A percentile compares a stretch with the other conserved stretches of the same genome.
Evolutionary conservation across 2,797 vertebrate genomes (phyloP).

Genomic region (Fistularia tabacaria): DNA sequence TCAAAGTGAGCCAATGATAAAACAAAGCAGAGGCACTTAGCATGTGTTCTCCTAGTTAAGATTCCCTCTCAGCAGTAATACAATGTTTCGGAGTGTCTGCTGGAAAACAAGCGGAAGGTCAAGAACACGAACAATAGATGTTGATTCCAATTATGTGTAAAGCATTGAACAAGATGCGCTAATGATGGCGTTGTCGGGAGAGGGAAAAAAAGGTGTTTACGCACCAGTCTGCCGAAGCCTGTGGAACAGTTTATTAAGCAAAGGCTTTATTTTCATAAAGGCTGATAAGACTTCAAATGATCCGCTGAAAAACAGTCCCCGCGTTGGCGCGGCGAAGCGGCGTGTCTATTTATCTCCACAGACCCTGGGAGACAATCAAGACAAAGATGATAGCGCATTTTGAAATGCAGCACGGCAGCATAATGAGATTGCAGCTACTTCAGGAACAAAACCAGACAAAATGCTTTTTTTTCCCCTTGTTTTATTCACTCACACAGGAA

Average conservation of each 20-base stretch:
- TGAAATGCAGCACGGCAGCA: slow-evolving; percentile 58
- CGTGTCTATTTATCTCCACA: slow-evolving; percentile 61
- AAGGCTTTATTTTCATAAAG: slow-evolving; percentile 71
- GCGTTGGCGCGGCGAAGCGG: slow-evolving; percentile 49
- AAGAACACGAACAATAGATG: slow-evolving; percentile 72
- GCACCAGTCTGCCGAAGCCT: slow-evolving; percentile 63
- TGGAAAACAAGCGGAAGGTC: slow-evolving; percentile 74
- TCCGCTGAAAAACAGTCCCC: slow-evolving; percentile 58
- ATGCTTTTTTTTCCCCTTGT: slow-evolving; percentile 27
- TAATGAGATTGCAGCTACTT: slow-evolving; percentile 69
- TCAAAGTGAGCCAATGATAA: slow-evolving; percentile 60
- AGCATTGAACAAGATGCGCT: slow-evolving; percentile 73
- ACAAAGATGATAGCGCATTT: slow-evolving; percentile 64
- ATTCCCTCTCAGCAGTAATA: slow-evolving; percentile 65
- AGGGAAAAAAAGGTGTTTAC: slow-evolving; percentile 66
- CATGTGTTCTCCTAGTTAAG: slow-evolving; percentile 69
- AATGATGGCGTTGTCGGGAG: slow-evolving; percentile 71
- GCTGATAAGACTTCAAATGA: slow-evolving; percentile 75
- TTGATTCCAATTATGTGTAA: slow-evolving; percentile 78
- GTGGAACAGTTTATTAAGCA: slow-evolving; percentile 68
- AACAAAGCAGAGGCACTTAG: slow-evolving; percentile 64
- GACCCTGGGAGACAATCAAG: slow-evolving; percentile 65
- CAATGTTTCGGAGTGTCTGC: slow-evolving; percentile 69
- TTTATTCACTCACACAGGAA: slow-evolving; percentile 58
- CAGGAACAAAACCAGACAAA: slow-evolving; percentile 67